These are phyloP conservation scores for Acanthurus lineatus DNA, from an alignment of 2,797 vertebrate genomes.

Conservation along the genomic window DNA sequence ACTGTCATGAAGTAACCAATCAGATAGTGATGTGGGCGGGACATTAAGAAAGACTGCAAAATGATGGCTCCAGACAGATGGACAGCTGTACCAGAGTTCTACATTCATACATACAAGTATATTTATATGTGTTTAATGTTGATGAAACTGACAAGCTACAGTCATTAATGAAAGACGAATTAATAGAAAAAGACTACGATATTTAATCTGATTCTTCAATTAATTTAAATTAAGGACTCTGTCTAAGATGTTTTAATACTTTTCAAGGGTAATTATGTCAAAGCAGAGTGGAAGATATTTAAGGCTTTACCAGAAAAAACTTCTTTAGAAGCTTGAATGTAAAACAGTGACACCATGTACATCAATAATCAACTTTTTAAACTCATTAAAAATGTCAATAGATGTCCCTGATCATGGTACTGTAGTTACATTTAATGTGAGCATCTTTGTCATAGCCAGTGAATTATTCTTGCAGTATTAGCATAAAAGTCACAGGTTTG, in stretches of 20 bases:
- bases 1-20: no score
- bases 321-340: no score
- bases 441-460: background rate
- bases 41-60: background rate
- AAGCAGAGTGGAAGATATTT: no score
- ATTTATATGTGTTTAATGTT: background rate
- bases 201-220: no score
- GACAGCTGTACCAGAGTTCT: background rate
- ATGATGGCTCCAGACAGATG: background rate
- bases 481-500: background rate
- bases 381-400: conserved; percentile 5
- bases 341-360: background rate
- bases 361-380: background rate
- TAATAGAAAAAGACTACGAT: no score
- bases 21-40: no score
- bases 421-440: background rate
- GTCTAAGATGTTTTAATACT: no score
- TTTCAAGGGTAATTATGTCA: no score
- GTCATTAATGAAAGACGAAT: no score
- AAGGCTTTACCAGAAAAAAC: no score
- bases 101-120: background rate
- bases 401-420: background rate
- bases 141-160: background rate
- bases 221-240: no score
- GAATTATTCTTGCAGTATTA: conserved; percentile 3